phyloP scores from a whole-genome alignment of 2,888 invertebrate genomes.

The Chymomyza fuscimana region DNA sequence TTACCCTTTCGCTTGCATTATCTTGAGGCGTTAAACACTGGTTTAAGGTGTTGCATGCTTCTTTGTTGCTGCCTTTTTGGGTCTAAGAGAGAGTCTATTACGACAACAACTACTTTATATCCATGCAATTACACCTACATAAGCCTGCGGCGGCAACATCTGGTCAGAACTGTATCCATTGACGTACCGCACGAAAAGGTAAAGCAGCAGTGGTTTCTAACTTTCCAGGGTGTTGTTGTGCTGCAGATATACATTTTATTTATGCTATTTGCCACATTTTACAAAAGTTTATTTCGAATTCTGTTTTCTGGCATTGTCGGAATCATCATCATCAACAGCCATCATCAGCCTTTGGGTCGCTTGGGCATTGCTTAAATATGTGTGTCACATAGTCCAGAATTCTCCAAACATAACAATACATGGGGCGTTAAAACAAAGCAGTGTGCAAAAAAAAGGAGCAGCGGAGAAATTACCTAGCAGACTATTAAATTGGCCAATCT shows the following conservation, averaged over 20 bases:
- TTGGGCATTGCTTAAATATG: slow-evolving; percentile 58
- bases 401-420: slow-evolving; percentile 52
- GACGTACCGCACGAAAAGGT: neutral
- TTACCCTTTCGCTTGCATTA: no score
- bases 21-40: no score
- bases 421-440: slow-evolving; percentile 35
- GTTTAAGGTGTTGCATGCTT: slow-evolving; percentile 58
- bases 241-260: slow-evolving; percentile 30
- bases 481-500: slow-evolving; percentile 54
- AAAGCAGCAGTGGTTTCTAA: neutral
- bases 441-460: neutral
- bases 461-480: slow-evolving; percentile 44
- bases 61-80: slow-evolving; percentile 34
- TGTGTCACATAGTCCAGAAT: slow-evolving; percentile 67
- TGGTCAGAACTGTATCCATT: slow-evolving; percentile 45
- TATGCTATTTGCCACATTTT: slow-evolving; percentile 54
- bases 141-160: slow-evolving; percentile 70
- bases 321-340: slow-evolving; percentile 67
- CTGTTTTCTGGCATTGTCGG: slow-evolving; percentile 45
- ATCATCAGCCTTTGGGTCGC: slow-evolving; percentile 43
- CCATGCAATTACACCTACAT: slow-evolving; percentile 70
- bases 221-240: neutral
- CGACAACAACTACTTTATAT: slow-evolving; percentile 65
- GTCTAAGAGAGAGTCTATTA: slow-evolving; percentile 61
- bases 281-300: slow-evolving; percentile 64